These are phyloP conservation scores for Nezara viridula DNA, from an alignment of 2,888 invertebrate genomes.

Conservation along the genomic window DNA sequence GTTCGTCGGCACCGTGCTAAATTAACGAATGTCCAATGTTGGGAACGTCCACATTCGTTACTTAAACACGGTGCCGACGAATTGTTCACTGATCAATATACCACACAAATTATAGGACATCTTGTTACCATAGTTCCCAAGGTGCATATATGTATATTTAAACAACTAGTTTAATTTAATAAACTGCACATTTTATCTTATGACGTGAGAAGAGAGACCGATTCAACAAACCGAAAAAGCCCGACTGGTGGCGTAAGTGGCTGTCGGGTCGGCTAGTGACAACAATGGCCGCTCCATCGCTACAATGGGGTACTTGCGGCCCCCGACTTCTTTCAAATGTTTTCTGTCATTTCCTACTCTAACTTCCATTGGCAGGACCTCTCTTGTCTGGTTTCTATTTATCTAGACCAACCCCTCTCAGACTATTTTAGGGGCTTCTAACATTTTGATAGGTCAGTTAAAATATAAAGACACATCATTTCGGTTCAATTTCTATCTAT, in stretches of 20 bases:
- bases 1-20: too few species aligned
- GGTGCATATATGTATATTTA: too few species aligned
- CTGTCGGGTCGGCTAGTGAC: not conserved
- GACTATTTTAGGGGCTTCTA: not conserved
- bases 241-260: not conserved
- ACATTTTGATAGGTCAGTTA: not conserved
- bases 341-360: constrained; percentile 27
- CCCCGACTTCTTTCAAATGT: not conserved
- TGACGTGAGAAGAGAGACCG: not conserved
- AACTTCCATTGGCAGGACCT: not conserved
- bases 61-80: too few species aligned
- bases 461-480: not conserved
- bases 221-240: not conserved
- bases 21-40: too few species aligned
- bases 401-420: not conserved
- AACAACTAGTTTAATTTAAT: too few species aligned
- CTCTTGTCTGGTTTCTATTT: not conserved
- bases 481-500: not conserved
- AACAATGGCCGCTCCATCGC: not conserved
- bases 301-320: not conserved
- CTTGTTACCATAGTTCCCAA: too few species aligned
- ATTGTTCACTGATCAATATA: too few species aligned
- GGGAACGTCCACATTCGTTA: too few species aligned
- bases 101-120: too few species aligned
- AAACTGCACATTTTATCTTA: not conserved